Conservation (phyloP, 2,113 vertebrate genomes). For the Plotosus lineatus region DNA sequence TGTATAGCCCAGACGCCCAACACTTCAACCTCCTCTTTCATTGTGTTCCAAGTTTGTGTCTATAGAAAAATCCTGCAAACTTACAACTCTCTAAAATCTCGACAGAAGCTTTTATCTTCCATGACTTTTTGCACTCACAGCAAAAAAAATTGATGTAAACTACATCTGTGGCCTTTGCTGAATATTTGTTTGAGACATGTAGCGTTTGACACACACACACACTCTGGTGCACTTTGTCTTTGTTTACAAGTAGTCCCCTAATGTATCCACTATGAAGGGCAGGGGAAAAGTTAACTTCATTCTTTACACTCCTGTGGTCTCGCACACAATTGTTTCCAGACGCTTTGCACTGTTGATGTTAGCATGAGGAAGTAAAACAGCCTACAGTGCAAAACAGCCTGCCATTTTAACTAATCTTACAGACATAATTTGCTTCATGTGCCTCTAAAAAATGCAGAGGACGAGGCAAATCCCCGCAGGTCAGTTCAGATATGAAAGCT, state of each 20-base stretch:
- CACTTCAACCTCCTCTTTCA: slow-evolving; percentile 4
- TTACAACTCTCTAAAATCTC: not conserved
- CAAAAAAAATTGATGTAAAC: too few species aligned
- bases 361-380: slow-evolving; percentile 41
- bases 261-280: slow-evolving; percentile 26
- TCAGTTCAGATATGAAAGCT: slow-evolving; percentile 14
- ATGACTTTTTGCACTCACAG: not conserved
- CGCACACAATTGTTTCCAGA: slow-evolving; percentile 51
- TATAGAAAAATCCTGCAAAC: slow-evolving; percentile 1
- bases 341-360: slow-evolving; percentile 44
- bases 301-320: slow-evolving; percentile 50
- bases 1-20: slow-evolving; percentile 11
- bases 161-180: not conserved
- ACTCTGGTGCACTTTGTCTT: not conserved
- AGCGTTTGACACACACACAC: not conserved
- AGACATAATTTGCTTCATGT: slow-evolving; percentile 33
- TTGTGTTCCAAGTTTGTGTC: slow-evolving; percentile 7
- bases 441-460: not conserved
- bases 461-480: not conserved
- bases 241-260: slow-evolving; percentile 37
- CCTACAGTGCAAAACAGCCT: slow-evolving; percentile 43
- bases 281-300: slow-evolving; percentile 37
- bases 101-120: slow-evolving; percentile 7
- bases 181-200: not conserved
- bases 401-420: slow-evolving; percentile 30